Evolutionary conservation across 2,797 vertebrate genomes (phyloP), one percentile per base, ranked within the genome.

Genomic region (Trachurus trachurus): DNA sequence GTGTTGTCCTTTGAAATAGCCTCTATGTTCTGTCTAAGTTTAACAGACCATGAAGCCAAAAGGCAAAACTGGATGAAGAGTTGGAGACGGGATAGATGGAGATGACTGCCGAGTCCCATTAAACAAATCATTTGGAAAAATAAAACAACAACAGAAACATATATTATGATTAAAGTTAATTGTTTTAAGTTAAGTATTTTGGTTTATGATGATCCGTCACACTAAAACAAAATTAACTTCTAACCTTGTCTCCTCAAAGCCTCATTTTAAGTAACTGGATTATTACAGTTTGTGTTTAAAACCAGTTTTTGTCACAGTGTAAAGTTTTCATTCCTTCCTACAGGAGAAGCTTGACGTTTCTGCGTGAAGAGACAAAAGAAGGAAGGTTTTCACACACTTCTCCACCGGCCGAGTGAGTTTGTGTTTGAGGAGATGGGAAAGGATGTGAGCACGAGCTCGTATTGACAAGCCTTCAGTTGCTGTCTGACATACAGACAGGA

Each of bases 391-490:
- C 31, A 34, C 42, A 22, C 13, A 13, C 9, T 9, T 66, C 40
- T 64, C 52, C 34, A 6, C 62, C 31, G 56, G 72, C 62, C 22
- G n/a, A 61, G 71, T 87, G 82, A 44, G 65, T 81, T 81, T 90
- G 82, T 84, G 83, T 94, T 89, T 91, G 86, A 89, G 86, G 74
- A 88, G 91, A 91, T 87, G 86, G 87, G 86, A 81, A 86, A 87
- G 85, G 88, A 91, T 94, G 91, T 91, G 82, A 91, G 88, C 91
- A 87, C 77, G 53, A 76, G 81, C 69, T 26, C 5, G 82, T 95
- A 96, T 95, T 92, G 95, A 95, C 90, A 87, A 94, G 85, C 86
- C 90, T 87, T 95, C 94, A 92, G 85, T 63, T 74, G 86, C 83
- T 83, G 92, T 91, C 86, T 89, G 92, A 91, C 81, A 77, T 17